phyloP scores from a whole-genome alignment of 2,113 vertebrate genomes.

The Emydocephalus ijimae region DNA sequence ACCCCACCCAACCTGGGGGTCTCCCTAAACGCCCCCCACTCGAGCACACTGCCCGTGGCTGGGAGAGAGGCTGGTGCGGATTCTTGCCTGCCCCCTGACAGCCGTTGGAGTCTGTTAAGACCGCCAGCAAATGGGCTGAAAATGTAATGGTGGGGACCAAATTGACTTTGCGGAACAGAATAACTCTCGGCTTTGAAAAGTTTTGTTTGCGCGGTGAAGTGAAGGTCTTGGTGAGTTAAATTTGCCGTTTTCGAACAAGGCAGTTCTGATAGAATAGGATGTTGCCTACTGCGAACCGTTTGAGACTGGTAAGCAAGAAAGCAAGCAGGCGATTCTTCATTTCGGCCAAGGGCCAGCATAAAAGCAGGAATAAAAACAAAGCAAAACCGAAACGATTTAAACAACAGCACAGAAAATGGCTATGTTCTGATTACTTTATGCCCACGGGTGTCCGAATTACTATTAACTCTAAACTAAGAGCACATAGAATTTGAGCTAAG shows the following conservation, averaged over 20 bases:
- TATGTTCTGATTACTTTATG: neutral
- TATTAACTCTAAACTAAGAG: neutral
- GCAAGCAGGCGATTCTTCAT: neutral
- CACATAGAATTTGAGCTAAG: neutral
- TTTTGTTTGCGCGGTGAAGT: neutral
- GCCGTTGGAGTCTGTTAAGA: neutral
- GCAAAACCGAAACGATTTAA: neutral
- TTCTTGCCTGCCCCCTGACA: neutral
- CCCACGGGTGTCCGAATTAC: neutral
- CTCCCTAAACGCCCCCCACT: neutral
- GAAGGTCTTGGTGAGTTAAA: neutral
- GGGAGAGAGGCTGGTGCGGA: neutral
- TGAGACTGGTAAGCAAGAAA: neutral
- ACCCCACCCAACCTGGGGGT: no score
- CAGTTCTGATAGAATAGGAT: neutral
- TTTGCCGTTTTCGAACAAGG: neutral
- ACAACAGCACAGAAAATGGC: neutral
- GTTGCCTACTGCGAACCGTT: neutral
- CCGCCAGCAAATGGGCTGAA: no score
- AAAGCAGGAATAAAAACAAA: neutral
- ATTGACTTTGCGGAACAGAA: neutral
- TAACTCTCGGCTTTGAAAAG: neutral
- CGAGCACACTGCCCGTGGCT: neutral
- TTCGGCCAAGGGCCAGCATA: neutral
- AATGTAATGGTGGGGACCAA: no score